Evolutionary conservation across 2,797 vertebrate genomes (phyloP), one percentile per base, ranked within the genome.

Genomic region (Ctenochaetus hawaiiensis): DNA sequence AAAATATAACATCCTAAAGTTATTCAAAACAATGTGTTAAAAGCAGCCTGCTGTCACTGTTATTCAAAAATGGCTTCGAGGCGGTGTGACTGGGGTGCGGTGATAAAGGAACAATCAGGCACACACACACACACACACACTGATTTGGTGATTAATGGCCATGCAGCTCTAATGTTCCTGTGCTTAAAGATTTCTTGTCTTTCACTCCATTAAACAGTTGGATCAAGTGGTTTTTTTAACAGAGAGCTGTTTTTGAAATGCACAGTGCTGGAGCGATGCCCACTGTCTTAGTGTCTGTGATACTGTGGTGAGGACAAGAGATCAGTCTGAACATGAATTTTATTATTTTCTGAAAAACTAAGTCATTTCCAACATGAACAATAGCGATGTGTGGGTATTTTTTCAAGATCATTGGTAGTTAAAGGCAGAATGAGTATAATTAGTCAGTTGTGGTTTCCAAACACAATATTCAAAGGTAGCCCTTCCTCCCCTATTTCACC

Each of bases 181-280:
- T 87, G 83, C 77, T 83, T 88, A 92, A 92, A 88, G 92, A 94
- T 93, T 91, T 90, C 76, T 89, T 92, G 88, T 93, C 87, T 64
- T 91, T 93, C 85, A 91, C 90, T 89, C 92, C 87, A 93, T 94
- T 93, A 91, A 92, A 90, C 73, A 66, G 85, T 85, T 81, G 86
- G 85, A 92, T 91, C 76, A 87, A 91, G 83, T 78, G 81, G 23
- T 70, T 84, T 77, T 30, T 89, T 81, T 70, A 72, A 47, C 67
- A 71, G 52, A 60, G 76, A 68, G 56, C 47, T 77, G 78, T 75
- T 85, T 30, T 72, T 79, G 61, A 81, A 70, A 87, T 57, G 65
- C 77, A 66, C 54, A 18, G 44, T 3, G 63, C 22, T 68, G 62
- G 62, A 65, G 71, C 13, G 13, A 45, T 53, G 67, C 53, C 52